A percentile compares a stretch with the other conserved stretches of the same genome.
Evolutionary conservation across 23 tunicate genomes (phyloP).

Genomic region (Oikopleura vanhoeffeni): DNA sequence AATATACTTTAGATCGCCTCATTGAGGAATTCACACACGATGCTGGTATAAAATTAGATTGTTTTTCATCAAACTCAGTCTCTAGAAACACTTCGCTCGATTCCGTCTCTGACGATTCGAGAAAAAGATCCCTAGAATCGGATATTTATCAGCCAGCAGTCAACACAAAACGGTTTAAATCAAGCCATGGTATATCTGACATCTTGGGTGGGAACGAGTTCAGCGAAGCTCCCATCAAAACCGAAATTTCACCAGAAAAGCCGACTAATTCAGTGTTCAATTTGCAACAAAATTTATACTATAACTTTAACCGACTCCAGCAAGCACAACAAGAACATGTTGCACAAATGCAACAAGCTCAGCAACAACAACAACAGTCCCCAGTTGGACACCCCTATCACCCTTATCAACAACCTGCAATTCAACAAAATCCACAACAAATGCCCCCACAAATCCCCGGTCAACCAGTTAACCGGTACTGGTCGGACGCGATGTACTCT

Average conservation of each 20-base stretch:
- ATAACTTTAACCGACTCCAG: slow-evolving; percentile 1
- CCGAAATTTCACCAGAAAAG: not conserved
- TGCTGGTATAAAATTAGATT: not conserved
- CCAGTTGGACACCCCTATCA: not conserved
- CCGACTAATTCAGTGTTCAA: not conserved
- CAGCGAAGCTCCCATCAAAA: not conserved
- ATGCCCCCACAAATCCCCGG: not conserved
- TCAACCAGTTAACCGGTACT: not conserved
- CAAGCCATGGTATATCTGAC: slow-evolving; percentile 6
- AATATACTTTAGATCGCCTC: not conserved
- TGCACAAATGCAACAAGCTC: not conserved
- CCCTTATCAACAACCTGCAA: not conserved
- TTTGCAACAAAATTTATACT: not conserved
- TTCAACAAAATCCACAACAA: not conserved
- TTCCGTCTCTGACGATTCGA: not conserved
- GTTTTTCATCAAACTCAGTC: not conserved
- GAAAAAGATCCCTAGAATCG: not conserved
- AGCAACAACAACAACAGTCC: not conserved
- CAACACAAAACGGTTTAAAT: not conserved
- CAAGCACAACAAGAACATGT: not conserved
- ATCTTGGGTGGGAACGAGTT: not conserved
- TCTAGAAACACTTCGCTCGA: not conserved
- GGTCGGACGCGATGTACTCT: slow-evolving; percentile 11
- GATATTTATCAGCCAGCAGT: not conserved
- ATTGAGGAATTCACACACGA: not conserved